Base-by-base conservation (phyloP, 2,888 invertebrate genomes). In the Diaprepes abbreviatus region DNA sequence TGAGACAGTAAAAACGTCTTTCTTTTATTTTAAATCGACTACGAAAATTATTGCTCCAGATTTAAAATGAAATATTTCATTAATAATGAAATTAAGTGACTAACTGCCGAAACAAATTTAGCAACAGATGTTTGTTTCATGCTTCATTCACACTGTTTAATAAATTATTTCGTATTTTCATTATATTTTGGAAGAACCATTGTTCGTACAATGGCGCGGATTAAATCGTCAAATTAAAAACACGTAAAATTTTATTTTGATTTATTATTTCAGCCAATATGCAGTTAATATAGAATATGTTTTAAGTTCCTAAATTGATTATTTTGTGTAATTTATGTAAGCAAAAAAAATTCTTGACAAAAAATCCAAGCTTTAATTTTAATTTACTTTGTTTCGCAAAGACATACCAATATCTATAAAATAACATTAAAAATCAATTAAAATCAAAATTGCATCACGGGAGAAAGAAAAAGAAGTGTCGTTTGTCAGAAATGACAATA, bases 51-150 rank as follows among this genome's bases (percentile, higher is more conserved):
- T 50, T 24, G 24, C 14, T 14, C 28, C 7, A 16, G 28, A 58
- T 58, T 58, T 48, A 33, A 67, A 62, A 31, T 62, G 55, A 48
- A 66, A 70, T 71, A 73, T 67, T 66, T 54, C 68, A 66, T 65
- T 63, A 62, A 58, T 70, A 71, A 74, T 57, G 68, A 73, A 74
- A 74, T 72, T 62, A 73, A 70, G 68, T 68, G 70, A 69, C 52
- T 58, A 50, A 60, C 38, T 70, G 73, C 66, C 72, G 64, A 70
- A 72, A 71, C 70, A 72, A 74, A 73, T 73, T 67, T 57, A 48
- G 74, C 63, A 72, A 71, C 74, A 74, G 74, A 73, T 74, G 74
- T 71, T 64, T 48, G 43, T 66, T 70, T 65, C 64, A 64, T 58
- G 71, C 50, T 63, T 63, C 63, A 67, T 71, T 71, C 66, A 54